phyloP scores from a whole-genome alignment of 2,113 vertebrate species.

The Nibea albiflora region DNA sequence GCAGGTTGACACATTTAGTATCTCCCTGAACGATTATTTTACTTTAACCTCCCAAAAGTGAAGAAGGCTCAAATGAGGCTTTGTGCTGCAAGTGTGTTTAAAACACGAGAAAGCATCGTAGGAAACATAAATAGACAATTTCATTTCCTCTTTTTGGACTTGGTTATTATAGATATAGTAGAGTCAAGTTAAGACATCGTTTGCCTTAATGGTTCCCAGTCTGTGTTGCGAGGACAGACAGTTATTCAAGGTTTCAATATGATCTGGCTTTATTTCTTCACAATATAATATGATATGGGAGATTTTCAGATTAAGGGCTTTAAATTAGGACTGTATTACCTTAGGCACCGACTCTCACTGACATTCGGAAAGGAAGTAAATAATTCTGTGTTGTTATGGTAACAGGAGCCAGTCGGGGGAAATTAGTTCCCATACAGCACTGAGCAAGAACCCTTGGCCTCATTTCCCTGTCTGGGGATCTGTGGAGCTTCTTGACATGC shows the following conservation, averaged over 20 bases:
- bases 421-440: slow-evolving; percentile 68
- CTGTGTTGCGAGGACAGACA: neutral
- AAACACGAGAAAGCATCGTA: neutral
- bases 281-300: neutral
- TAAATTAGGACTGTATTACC: slow-evolving; percentile 34
- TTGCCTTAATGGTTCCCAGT: neutral
- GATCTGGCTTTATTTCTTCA: slow-evolving; percentile 5
- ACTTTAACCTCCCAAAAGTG: neutral
- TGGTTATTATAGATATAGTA: too few relatives aligned
- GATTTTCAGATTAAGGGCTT: neutral
- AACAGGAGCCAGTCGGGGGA: slow-evolving; percentile 67
- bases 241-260: neutral
- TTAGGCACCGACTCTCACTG: slow-evolving; percentile 47
- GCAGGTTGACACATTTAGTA: slow-evolving; percentile 37
- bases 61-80: neutral
- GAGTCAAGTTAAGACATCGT: neutral
- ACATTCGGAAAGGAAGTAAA: slow-evolving; percentile 82
- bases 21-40: neutral
- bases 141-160: too few relatives aligned
- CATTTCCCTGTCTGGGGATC: slow-evolving; percentile 62
- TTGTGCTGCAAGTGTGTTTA: neutral
- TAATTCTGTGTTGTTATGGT: slow-evolving; percentile 84
- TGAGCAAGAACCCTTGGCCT: slow-evolving; percentile 60
- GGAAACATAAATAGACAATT: neutral
- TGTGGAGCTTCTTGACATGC: slow-evolving; percentile 67